Evolutionary conservation across 2,888 invertebrate genomes (phyloP).

Genomic region (Idaea dimidiata): DNA sequence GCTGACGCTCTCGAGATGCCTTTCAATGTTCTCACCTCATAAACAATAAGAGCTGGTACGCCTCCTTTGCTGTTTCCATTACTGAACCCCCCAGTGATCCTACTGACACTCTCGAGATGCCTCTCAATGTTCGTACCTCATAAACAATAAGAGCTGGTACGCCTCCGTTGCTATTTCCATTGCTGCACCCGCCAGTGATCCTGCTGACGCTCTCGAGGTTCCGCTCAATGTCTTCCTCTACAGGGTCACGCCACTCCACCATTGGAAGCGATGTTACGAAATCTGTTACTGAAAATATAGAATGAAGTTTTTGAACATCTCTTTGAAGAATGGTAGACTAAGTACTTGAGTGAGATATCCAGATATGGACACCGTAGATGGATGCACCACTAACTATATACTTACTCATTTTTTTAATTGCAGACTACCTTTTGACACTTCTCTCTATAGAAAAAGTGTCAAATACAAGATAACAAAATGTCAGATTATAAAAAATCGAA

Average conservation of each 20-base stretch:
- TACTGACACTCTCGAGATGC: conserved; percentile 65
- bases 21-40: conserved; percentile 51
- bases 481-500: too few species aligned
- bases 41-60: conserved; percentile 43
- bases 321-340: too few species aligned
- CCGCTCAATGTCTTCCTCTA: conserved; percentile 71
- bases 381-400: too few species aligned
- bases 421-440: too few species aligned
- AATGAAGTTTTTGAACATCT: too few species aligned
- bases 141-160: conserved; percentile 57
- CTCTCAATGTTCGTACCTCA: conserved; percentile 66
- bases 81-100: conserved; percentile 56
- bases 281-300: not conserved
- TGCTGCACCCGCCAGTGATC: conserved; percentile 53
- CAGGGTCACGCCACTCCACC: conserved; percentile 72
- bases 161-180: conserved; percentile 31
- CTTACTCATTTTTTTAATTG: too few species aligned
- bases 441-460: too few species aligned
- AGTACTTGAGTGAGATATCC: too few species aligned
- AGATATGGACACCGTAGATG: too few species aligned
- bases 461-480: too few species aligned
- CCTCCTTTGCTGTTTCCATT: conserved; percentile 32
- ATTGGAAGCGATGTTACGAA: conserved; percentile 52
- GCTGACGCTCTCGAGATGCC: conserved; percentile 67
- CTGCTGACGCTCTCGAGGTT: conserved; percentile 67